Conservation (phyloP, 2,113 vertebrate genomes). For the Festucalex cinctus region DNA sequence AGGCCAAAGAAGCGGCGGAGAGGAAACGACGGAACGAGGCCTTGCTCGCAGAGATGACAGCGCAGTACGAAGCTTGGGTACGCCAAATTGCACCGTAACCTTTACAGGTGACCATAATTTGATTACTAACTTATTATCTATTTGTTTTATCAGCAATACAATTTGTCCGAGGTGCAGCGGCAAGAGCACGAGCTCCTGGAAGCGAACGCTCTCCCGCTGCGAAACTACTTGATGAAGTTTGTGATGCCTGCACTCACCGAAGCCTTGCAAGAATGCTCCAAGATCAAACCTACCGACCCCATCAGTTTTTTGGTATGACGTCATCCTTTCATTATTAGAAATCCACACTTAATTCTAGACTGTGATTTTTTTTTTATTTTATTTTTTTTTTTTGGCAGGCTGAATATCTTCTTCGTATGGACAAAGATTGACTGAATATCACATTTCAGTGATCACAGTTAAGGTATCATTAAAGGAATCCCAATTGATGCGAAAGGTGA, state of each 20-base stretch:
- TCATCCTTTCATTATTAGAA: not conserved
- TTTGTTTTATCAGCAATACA: slow-evolving; percentile 69
- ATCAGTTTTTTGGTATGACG: slow-evolving; percentile 86
- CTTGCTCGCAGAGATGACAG: slow-evolving; percentile 71
- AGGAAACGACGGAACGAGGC: slow-evolving; percentile 66
- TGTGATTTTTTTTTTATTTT: not conserved
- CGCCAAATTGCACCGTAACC: slow-evolving; percentile 18
- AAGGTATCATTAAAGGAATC: not conserved
- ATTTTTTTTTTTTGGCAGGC: not conserved
- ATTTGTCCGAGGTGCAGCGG: slow-evolving; percentile 75
- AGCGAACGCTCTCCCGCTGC: slow-evolving; percentile 78
- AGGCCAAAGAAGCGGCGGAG: slow-evolving; percentile 66
- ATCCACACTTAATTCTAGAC: not conserved
- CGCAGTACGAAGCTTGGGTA: slow-evolving; percentile 86
- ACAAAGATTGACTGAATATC: not conserved
- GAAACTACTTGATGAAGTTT: slow-evolving; percentile 88
- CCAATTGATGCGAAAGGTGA: not conserved
- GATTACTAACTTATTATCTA: no score
- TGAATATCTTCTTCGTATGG: slow-evolving; percentile 6
- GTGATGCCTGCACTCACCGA: slow-evolving; percentile 86
- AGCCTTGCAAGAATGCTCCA: slow-evolving; percentile 83
- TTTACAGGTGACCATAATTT: no score
- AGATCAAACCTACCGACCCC: slow-evolving; percentile 85
- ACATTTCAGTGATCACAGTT: no score
- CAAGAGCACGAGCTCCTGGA: slow-evolving; percentile 83